These are phyloP conservation scores for Porphyrio hochstetteri DNA, from an alignment of 2,113 vertebrate genomes.

Conservation along the genomic window DNA sequence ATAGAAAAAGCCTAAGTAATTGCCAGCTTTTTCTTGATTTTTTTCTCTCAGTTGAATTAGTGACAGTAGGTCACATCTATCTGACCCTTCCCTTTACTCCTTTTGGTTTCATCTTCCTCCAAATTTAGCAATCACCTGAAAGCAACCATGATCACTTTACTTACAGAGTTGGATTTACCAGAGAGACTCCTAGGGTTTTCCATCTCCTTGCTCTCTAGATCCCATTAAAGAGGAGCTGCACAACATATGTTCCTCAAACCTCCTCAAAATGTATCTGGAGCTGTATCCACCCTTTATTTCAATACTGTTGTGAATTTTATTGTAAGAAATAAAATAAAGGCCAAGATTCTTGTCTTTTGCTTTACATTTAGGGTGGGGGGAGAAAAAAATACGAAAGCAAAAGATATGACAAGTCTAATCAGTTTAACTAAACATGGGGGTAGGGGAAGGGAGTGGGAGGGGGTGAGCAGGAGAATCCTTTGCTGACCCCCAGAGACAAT, in stretches of 20 bases:
- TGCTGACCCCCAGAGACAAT: constrained; percentile 3
- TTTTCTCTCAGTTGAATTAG: not conserved
- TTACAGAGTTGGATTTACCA: not conserved
- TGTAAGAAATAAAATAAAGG: not conserved
- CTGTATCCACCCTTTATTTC: not conserved
- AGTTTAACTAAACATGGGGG: not conserved
- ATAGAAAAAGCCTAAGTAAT: not conserved
- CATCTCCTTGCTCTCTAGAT: not conserved
- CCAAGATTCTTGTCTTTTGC: not conserved
- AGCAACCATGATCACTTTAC: not conserved
- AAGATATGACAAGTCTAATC: not conserved
- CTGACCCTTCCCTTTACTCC: not conserved
- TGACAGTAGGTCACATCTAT: not conserved
- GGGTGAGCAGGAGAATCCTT: not conserved
- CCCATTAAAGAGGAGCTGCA: constrained; percentile 10
- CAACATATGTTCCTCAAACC: not conserved
- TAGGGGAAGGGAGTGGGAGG: too few species aligned
- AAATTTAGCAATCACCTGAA: not conserved
- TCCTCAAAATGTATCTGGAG: not conserved
- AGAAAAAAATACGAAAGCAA: not conserved
- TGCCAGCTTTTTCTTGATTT: not conserved
- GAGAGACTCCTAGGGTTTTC: not conserved
- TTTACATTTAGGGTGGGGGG: not conserved
- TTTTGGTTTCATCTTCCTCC: not conserved
- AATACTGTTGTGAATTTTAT: not conserved